Percentiles rank a stretch among this genome's conserved stretches.
These are phyloP conservation scores for Helogale parvula DNA, from an alignment of 2,113 vertebrate genomes.

Conservation along the genomic window DNA sequence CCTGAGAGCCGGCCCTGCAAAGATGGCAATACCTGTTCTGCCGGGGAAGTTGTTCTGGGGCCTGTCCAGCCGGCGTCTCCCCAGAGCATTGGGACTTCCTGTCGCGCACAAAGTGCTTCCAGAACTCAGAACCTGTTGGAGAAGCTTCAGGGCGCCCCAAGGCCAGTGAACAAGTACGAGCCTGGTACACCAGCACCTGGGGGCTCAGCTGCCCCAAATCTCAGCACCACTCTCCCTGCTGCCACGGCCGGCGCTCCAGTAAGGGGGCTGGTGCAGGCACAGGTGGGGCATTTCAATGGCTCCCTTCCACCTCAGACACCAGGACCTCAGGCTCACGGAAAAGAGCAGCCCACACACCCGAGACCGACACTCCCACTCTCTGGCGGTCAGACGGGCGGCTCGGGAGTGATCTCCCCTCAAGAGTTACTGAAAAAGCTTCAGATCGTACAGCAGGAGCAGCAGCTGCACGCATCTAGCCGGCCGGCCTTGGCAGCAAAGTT, in stretches of 20 bases:
- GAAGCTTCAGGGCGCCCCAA: slow-evolving; percentile 72
- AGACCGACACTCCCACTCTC: slow-evolving; percentile 67
- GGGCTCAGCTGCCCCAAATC: background rate
- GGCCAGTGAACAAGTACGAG: slow-evolving; percentile 45
- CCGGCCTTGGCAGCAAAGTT: slow-evolving; percentile 91
- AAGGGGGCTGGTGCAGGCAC: slow-evolving; percentile 73
- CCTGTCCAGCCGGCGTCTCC: slow-evolving; percentile 85
- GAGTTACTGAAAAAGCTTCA: slow-evolving; percentile 94
- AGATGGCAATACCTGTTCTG: slow-evolving; percentile 77
- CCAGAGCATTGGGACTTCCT: background rate
- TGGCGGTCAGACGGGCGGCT: slow-evolving; percentile 68
- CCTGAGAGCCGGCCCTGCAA: slow-evolving; percentile 88
- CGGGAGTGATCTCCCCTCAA: slow-evolving; percentile 90
- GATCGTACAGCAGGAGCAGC: slow-evolving; percentile 93
- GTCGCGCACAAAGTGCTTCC: background rate
- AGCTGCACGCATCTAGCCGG: slow-evolving; percentile 80
- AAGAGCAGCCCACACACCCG: slow-evolving; percentile 76
- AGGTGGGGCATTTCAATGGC: slow-evolving; percentile 82
- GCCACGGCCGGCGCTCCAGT: slow-evolving; percentile 33
- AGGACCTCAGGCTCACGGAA: slow-evolving; percentile 63
- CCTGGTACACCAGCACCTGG: background rate
- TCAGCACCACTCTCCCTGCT: slow-evolving; percentile 66
- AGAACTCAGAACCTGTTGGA: slow-evolving; percentile 78
- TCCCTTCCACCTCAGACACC: slow-evolving; percentile 74
- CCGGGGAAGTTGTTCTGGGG: slow-evolving; percentile 82